Base-by-base conservation (phyloP, 2,797 vertebrate genomes). In the Cryptoprocta ferox region DNA sequence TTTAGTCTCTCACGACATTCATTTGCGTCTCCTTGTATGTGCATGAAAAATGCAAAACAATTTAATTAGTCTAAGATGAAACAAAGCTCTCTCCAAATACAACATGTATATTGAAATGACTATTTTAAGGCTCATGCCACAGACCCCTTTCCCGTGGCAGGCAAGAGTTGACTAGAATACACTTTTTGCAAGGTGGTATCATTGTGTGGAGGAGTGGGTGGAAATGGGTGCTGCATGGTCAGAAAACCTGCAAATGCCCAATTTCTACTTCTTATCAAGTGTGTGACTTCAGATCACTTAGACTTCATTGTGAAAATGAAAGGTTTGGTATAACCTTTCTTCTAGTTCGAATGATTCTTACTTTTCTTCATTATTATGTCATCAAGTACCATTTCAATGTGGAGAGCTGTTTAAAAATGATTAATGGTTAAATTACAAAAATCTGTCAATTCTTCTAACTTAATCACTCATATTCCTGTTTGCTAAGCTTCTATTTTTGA, bases 41-140 rank as follows among this genome's bases (percentile, higher is more conserved):
- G 37, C 30, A 42, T n/a, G 73, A 73, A 75, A 93, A 89, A 76
- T 30, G 24, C 50, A 95, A 82, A 85, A 15, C 66, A 85, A 87
- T 37, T 59, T 85, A 53, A n/a, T 73, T 92, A 89, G 13, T 50
- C 63, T 84, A 56, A 91, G 61, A 75, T 79, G 35, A 97, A 61
- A 87, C 48, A 83, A 75, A 81, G 48, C 79, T 71, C n/a, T 48
- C 59, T 76, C 59, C 78, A 93, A 88, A 82, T 32, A 61, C 7
- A 48, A 30, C 4, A n/a, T 18, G 1, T 37, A 30, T 1, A 83
- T 30, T 61, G 83, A 42, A 86, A 71, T 11, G 37, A 71, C 24
- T 84, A 35, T 48, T 75, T 61, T 75, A 90, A 56, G 45, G 59
- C 16, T 39, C 30, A 32, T 18, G 50, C 37, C 21, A 61, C 26